Evolutionary conservation across 2,113 vertebrate species (phyloP).

Genomic region (Ceyx cyanopectus): DNA sequence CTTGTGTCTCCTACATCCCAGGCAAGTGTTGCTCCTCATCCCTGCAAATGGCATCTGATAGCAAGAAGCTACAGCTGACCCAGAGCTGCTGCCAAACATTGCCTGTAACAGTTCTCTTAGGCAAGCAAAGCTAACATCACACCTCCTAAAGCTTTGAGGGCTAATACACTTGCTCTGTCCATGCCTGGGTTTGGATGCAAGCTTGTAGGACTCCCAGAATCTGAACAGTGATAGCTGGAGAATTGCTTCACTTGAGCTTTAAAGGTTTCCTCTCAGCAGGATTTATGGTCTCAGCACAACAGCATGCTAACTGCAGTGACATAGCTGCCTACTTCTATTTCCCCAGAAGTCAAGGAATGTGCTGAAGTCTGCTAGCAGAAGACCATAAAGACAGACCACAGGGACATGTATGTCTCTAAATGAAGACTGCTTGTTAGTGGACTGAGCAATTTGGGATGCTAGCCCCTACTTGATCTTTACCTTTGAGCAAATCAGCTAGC

Average conservation of each 20-base stretch:
- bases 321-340: neutral
- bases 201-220: neutral
- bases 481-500: neutral
- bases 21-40: fast-evolving
- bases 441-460: neutral
- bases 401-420: neutral
- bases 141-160: neutral
- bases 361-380: neutral
- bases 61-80: neutral
- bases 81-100: neutral
- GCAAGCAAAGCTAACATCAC: neutral
- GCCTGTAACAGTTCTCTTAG: neutral
- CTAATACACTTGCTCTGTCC: neutral
- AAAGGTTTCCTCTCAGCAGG: neutral
- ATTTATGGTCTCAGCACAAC: neutral
- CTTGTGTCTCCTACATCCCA: neutral
- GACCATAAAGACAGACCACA: neutral
- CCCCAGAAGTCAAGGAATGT: neutral
- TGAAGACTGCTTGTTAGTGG: neutral
- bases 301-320: neutral
- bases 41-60: neutral
- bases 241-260: neutral
- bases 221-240: neutral
- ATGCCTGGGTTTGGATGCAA: neutral
- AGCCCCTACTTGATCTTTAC: neutral